Conservation (phyloP, 2,797 vertebrate species). For the Rhyacichthys aspro region DNA sequence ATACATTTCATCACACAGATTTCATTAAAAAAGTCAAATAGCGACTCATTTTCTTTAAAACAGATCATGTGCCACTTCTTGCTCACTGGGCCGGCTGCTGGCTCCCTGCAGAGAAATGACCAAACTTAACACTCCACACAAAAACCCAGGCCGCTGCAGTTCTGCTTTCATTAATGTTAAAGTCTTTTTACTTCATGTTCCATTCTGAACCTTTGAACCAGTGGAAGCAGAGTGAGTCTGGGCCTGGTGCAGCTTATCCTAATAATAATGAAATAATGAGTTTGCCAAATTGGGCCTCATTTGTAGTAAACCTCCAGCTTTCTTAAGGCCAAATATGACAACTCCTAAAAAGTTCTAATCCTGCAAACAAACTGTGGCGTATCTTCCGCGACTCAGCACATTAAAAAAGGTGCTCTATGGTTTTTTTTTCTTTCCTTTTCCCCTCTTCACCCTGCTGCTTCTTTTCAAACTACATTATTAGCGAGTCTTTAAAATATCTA, state of each 20-base stretch:
- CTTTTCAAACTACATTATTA: constrained; percentile 66
- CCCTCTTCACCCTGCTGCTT: constrained; percentile 57
- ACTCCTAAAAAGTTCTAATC: not conserved
- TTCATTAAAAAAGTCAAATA: no score
- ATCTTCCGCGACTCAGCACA: constrained; percentile 49
- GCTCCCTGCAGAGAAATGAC: no score
- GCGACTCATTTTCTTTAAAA: no score
- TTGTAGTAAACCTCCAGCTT: constrained; percentile 29
- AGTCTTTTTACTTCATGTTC: no score
- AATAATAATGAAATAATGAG: constrained; percentile 32
- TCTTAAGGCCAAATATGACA: constrained; percentile 31
- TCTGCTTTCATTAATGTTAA: no score
- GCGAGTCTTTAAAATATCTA: constrained; percentile 74
- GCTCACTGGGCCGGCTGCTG: no score
- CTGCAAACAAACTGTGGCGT: constrained; percentile 27
- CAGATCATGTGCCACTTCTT: no score
- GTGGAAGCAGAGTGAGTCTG: constrained; percentile 2
- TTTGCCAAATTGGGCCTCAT: constrained; percentile 18
- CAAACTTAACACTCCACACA: no score
- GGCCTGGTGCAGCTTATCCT: constrained; percentile 1
- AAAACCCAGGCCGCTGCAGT: no score
- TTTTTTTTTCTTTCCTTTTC: constrained; percentile 45
- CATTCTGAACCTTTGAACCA: not conserved
- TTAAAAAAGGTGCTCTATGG: constrained; percentile 57
- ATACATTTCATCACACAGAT: no score